Base-by-base conservation (phyloP, 2,888 invertebrate genomes). In the Epirrhoe tristata region DNA sequence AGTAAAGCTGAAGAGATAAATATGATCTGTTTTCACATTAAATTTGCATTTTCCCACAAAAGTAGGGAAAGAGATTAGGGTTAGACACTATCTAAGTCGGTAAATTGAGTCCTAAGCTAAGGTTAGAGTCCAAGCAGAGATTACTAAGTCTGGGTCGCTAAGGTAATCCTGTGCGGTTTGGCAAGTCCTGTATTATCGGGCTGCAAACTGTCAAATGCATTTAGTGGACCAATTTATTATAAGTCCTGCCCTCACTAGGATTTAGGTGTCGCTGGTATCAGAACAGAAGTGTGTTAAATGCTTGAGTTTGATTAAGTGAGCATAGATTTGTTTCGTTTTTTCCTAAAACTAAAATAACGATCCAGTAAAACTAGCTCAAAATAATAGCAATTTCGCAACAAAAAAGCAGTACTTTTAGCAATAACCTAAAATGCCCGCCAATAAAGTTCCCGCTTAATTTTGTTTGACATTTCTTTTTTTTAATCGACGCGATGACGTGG, bases 401-500 rank as follows among this genome's bases (percentile, higher is more conserved):
- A 2, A 48, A 48, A 48, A 48, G 48, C 14, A 14, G 14, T 6
- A 16, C 16, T 48, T 16, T 55, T 24, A 24, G 17, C 0, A 12
- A 17, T 5, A 17, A 43, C 39, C 57, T 48, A 57, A 48, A 57
- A 57, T 48, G 32, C 57, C 10, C 17, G 8, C 24, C 46, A 62
- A 55, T 62, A 54, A 63, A 63, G 55, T 62, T 61, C 59, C 62
- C 64, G 55, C 58, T 59, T 66, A 58, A 67, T 71, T 69, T 66
- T 46, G 67, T 69, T 63, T 53, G 69, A 58, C 66, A 65, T 63
- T 63, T 48, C 77, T 83, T 78, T 84, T n/a, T 87, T 85, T 86
- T 86, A 82, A 85, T 85, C 82, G 84, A 77, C 80, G 73, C 80
- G 80, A 79, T 84, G 87, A 86, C 86, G 79, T 72, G 78, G 73